Percentiles rank a stretch among this genome's conserved stretches.
These are phyloP conservation scores for Carollia perspicillata DNA, from an alignment of 2,113 vertebrate species.

Conservation along the genomic window DNA sequence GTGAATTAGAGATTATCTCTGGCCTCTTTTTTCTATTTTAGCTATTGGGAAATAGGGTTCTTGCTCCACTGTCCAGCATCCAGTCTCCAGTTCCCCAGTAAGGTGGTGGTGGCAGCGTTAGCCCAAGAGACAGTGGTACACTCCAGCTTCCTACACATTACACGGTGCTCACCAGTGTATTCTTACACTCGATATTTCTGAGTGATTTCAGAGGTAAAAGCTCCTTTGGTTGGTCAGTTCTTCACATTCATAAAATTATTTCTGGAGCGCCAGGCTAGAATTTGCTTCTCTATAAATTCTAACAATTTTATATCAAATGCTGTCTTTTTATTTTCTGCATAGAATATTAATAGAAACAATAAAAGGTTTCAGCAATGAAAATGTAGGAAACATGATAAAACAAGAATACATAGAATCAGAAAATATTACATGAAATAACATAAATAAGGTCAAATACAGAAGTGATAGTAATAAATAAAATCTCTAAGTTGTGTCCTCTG, in stretches of 20 bases:
- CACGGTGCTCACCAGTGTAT: not conserved
- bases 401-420: not conserved
- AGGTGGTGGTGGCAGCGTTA: too few species aligned
- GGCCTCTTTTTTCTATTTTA: not conserved
- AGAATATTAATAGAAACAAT: not conserved
- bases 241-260: not conserved
- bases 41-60: not conserved
- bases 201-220: not conserved
- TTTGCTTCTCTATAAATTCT: not conserved
- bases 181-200: not conserved
- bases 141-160: not conserved
- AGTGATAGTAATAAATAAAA: not conserved
- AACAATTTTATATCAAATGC: not conserved
- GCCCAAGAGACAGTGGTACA: not conserved
- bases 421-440: not conserved
- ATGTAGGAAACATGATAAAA: not conserved
- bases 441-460: not conserved
- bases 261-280: not conserved
- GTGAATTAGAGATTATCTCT: not conserved
- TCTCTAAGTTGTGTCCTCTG: not conserved
- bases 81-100: rapidly evolving
- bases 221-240: not conserved
- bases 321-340: not conserved
- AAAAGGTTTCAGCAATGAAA: not conserved
- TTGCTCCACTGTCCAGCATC: too few species aligned